These are phyloP conservation scores for Theodoxus fluviatilis DNA, from an alignment of 2,888 invertebrate genomes.

Conservation along the genomic window DNA sequence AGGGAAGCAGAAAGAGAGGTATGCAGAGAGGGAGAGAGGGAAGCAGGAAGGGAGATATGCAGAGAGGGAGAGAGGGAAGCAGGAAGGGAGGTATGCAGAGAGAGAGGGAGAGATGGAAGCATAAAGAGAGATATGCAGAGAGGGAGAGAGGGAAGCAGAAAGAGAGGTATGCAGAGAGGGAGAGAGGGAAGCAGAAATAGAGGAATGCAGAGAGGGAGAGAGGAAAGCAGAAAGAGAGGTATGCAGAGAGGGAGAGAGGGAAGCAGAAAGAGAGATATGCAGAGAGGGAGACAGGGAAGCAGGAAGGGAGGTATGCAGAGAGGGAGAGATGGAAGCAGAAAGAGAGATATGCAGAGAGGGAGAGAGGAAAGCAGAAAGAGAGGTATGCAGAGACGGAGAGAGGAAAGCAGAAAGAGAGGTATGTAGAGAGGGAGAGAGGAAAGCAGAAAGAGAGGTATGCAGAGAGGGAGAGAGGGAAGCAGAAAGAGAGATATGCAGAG, in stretches of 20 bases:
- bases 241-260: background rate
- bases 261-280: background rate
- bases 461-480: conserved; percentile 9
- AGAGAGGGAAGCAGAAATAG: background rate
- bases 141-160: conserved; percentile 11
- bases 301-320: too few species aligned
- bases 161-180: conserved; percentile 2
- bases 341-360: background rate
- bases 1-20: background rate
- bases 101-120: conserved; percentile 1
- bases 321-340: background rate
- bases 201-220: background rate
- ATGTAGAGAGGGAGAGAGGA: background rate
- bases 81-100: background rate
- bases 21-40: background rate
- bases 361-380: background rate
- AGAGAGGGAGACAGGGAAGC: background rate
- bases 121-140: conserved; percentile 3
- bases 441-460: conserved; percentile 1
- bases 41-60: background rate
- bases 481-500: conserved; percentile 12
- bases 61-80: background rate
- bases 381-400: background rate
- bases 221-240: too few species aligned
- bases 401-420: background rate